These are phyloP conservation scores for Cercopithecus mitis DNA, from an alignment of 2,797 vertebrate species.

Conservation along the genomic window DNA sequence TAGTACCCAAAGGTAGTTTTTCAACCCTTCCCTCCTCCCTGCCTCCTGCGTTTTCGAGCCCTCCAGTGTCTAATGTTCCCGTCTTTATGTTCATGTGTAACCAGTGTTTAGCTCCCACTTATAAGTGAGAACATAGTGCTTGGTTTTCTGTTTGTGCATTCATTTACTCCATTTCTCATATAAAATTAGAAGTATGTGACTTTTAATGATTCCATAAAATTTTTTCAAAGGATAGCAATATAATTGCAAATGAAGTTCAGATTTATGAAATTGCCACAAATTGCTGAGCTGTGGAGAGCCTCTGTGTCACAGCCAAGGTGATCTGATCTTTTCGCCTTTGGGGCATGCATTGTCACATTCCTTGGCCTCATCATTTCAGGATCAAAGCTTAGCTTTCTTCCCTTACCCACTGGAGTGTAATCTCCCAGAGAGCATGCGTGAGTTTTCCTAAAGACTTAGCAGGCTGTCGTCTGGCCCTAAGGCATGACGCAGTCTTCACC, in stretches of 20 bases:
- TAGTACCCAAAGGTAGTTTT: no score
- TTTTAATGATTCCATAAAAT: background rate
- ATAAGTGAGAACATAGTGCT: no score
- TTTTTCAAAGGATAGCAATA: background rate
- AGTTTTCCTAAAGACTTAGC: background rate
- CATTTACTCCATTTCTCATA: no score
- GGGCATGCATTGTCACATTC: background rate
- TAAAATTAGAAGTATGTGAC: background rate
- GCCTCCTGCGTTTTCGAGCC: no score
- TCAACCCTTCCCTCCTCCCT: no score
- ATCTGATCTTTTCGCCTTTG: background rate
- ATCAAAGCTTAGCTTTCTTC: no score
- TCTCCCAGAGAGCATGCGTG: accelerated
- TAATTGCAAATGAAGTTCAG: background rate
- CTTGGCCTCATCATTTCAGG: background rate
- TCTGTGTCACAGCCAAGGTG: background rate
- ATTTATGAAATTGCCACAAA: background rate
- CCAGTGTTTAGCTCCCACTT: no score
- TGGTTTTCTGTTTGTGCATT: no score
- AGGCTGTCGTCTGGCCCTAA: accelerated
- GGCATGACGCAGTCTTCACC: no score
- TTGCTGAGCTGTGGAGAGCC: background rate
- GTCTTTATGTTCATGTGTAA: no score
- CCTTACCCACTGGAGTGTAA: background rate
- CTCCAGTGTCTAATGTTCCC: no score